Percentiles rank a stretch among this genome's conserved stretches.
phyloP scores from a whole-genome alignment of 2,888 invertebrate species.

The Phytoseiulus persimilis region DNA sequence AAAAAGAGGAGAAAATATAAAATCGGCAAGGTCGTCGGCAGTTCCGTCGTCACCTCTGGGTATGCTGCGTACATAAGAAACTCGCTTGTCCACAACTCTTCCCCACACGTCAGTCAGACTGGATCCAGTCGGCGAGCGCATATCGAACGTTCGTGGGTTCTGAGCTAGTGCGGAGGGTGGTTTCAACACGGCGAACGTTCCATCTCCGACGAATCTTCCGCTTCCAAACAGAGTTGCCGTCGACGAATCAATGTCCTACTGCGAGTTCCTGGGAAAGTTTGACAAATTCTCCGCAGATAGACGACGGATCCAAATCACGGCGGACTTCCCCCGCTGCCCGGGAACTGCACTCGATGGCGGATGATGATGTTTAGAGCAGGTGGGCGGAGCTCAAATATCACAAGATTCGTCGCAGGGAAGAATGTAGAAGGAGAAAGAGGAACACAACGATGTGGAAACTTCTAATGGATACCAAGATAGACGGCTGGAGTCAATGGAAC shows the following conservation, averaged over 20 bases:
- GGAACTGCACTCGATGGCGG: too few species aligned
- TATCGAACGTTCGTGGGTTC: background rate
- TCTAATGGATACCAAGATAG: background rate
- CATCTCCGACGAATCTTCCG: background rate
- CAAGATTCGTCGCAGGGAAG: too few species aligned
- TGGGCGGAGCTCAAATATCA: too few species aligned
- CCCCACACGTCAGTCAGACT: background rate
- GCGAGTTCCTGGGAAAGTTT: background rate
- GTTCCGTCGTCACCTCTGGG: background rate
- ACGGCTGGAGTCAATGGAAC: background rate
- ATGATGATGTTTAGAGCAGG: too few species aligned
- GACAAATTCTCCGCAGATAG: background rate
- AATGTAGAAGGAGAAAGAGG: too few species aligned
- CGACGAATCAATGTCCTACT: background rate
- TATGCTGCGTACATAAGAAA: background rate
- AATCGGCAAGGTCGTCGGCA: background rate
- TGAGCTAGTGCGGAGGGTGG: background rate
- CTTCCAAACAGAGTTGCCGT: background rate
- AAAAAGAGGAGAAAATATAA: background rate
- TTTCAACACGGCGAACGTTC: background rate
- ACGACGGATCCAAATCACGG: background rate
- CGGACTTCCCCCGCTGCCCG: too few species aligned
- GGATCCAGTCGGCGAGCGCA: background rate
- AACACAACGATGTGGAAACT: background rate
- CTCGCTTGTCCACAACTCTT: background rate